Conservation (phyloP, 37 sponge, comb jelly and placozoan genomes). For the Dysidea cf. avara region DNA sequence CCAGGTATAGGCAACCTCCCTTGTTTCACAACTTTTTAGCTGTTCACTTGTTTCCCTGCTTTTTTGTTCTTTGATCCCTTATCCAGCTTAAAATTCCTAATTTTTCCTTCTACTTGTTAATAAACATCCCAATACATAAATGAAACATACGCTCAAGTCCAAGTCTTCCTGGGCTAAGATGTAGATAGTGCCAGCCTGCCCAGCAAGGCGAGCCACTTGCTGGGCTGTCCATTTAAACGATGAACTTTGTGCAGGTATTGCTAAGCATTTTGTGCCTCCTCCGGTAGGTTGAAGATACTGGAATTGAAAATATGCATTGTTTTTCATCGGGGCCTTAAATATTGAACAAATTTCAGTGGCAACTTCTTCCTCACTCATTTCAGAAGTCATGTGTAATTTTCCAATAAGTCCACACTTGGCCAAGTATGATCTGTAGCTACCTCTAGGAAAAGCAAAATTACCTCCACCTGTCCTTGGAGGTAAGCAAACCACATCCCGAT, state of each 20-base stretch:
- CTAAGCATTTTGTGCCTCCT: slow-evolving; percentile 16
- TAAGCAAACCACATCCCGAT: slow-evolving; percentile 13
- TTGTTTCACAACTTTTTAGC: no score
- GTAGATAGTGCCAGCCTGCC: no score
- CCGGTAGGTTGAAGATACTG: slow-evolving; percentile 38
- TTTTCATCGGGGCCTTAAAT: slow-evolving; percentile 35
- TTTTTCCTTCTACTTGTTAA: no score
- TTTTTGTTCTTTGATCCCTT: no score
- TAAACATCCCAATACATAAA: no score
- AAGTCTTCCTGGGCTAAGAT: no score
- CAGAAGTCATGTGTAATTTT: slow-evolving; percentile 31
- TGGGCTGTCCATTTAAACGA: slow-evolving; percentile 30
- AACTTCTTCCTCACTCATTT: slow-evolving; percentile 25
- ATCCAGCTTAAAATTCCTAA: no score
- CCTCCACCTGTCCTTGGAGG: no score
- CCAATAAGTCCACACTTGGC: slow-evolving; percentile 27
- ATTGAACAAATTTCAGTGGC: slow-evolving; percentile 24
- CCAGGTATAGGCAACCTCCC: no score
- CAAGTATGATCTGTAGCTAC: slow-evolving; percentile 3
- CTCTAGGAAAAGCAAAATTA: no score
- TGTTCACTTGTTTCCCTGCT: no score
- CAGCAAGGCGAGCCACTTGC: slow-evolving; percentile 27
- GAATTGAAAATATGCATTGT: slow-evolving; percentile 30
- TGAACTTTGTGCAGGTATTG: slow-evolving; percentile 22
- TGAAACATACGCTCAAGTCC: no score